Conservation (phyloP, 2,113 vertebrate species). For the Apodemus speciosus region DNA sequence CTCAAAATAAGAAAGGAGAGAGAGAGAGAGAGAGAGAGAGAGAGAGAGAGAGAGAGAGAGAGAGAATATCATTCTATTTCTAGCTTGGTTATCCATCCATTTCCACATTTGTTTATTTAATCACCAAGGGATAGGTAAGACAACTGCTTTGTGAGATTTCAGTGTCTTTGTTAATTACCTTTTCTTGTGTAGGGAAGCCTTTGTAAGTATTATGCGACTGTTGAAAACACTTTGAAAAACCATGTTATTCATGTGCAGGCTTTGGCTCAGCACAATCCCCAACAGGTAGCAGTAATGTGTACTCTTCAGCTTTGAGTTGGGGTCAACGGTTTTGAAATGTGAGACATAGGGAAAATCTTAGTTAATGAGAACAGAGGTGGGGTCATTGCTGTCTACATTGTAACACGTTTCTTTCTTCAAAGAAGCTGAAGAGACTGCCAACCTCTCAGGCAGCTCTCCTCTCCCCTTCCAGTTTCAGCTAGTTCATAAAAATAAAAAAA, state of each 20-base stretch:
- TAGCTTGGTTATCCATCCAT: not conserved
- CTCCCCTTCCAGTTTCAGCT: not conserved
- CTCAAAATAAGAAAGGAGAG: not conserved
- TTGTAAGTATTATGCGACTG: not conserved
- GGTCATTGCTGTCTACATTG: not conserved
- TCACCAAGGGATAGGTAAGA: not conserved
- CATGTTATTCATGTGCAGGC: not conserved
- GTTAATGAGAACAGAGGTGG: not conserved
- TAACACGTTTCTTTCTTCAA: not conserved
- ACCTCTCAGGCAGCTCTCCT: not conserved
- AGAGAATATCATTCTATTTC: not conserved
- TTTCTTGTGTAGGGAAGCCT: not conserved
- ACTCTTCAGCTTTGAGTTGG: not conserved
- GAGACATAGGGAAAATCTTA: not conserved
- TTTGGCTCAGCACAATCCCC: not conserved
- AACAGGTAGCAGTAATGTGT: not conserved
- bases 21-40: not conserved
- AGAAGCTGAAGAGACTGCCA: not conserved
- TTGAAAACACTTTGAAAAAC: constrained; percentile 17
- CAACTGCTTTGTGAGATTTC: not conserved
- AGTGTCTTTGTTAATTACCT: constrained; percentile 35
- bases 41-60: rapidly evolving
- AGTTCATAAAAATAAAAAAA: not conserved
- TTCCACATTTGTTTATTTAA: not conserved
- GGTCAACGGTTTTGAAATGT: constrained; percentile 35